Conservation (phyloP, 2,888 invertebrate species). For the Clostera curtula region DNA sequence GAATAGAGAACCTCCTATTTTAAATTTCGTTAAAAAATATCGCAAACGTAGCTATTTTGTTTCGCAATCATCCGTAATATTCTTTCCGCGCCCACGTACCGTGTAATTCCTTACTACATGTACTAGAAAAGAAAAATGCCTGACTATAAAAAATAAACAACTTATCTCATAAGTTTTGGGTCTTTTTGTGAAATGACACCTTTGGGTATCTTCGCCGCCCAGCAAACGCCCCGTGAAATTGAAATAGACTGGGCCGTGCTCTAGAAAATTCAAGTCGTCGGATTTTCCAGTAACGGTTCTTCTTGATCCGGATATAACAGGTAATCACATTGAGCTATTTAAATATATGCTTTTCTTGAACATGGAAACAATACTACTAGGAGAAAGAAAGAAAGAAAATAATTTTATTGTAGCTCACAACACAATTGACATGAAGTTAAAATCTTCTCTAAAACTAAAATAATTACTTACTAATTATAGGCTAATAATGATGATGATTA, state of each 20-base stretch:
- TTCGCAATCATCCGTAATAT: no score
- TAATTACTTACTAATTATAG: no score
- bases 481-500: no score
- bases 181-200: slow-evolving; percentile 65
- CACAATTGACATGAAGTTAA: no score
- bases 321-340: slow-evolving; percentile 8
- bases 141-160: slow-evolving; percentile 50
- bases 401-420: no score
- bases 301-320: slow-evolving; percentile 31
- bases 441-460: no score
- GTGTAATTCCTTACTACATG: slow-evolving; percentile 22
- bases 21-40: no score
- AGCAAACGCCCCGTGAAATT: slow-evolving; percentile 72
- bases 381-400: no score
- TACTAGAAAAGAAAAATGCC: slow-evolving; percentile 31
- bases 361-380: no score
- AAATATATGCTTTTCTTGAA: no score
- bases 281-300: slow-evolving; percentile 39
- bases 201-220: slow-evolving; percentile 65
- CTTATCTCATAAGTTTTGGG: slow-evolving; percentile 53
- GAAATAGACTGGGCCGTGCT: slow-evolving; percentile 60
- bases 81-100: slow-evolving; percentile 12
- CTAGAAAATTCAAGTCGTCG: slow-evolving; percentile 43
- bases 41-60: no score
- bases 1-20: no score